phyloP scores from a whole-genome alignment of 2,113 vertebrate species.

The Psittacula cyanocephala region DNA sequence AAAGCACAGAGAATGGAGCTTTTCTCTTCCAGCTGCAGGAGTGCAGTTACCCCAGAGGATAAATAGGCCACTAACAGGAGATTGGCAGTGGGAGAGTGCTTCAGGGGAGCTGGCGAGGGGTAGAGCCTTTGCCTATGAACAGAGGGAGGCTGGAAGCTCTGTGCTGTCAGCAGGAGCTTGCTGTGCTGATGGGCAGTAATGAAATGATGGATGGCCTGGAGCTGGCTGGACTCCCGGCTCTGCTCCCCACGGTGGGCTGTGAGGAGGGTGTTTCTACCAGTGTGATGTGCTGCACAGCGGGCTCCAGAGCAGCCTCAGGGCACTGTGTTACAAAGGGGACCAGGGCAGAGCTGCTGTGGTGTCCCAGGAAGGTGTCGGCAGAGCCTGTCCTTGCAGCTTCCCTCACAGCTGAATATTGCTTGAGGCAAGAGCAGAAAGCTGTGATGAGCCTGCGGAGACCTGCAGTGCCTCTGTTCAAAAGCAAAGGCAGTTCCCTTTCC shows the following conservation, averaged over 20 bases:
- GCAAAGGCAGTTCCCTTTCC: not conserved
- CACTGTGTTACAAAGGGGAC: too few species aligned
- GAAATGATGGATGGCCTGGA: not conserved
- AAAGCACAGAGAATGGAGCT: not conserved
- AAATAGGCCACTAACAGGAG: not conserved
- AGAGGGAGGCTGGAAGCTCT: not conserved
- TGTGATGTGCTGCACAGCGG: fast-evolving
- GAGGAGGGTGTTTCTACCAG: not conserved
- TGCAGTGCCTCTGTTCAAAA: not conserved
- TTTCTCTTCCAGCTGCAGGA: not conserved
- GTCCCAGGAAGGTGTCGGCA: not conserved
- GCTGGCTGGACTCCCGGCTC: not conserved
- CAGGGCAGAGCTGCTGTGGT: not conserved
- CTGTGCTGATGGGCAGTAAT: not conserved
- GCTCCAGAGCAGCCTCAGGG: not conserved
- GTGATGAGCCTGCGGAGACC: not conserved
- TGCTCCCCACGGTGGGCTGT: not conserved
- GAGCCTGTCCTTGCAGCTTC: not conserved
- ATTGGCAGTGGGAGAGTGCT: not conserved
- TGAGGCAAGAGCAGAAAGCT: not conserved
- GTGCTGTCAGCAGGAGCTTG: not conserved
- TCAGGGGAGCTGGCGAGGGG: not conserved
- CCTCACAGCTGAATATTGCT: not conserved
- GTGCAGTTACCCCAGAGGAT: not conserved
- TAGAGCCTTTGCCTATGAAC: not conserved